Evolutionary conservation across 2,797 vertebrate genomes (phyloP).

Genomic region (Benthosema pterotum): DNA sequence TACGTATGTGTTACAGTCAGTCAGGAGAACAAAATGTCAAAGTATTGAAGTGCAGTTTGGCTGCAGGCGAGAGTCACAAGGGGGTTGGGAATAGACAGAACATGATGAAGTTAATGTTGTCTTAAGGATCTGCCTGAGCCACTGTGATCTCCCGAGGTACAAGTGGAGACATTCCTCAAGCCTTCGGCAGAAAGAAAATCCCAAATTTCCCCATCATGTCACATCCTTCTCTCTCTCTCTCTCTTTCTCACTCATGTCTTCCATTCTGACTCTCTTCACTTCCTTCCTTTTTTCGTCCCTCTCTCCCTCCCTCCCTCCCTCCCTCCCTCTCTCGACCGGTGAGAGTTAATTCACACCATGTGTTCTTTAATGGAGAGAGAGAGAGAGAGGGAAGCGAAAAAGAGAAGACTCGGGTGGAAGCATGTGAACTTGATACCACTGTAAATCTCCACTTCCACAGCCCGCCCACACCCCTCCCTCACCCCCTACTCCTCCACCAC

Average conservation of each 20-base stretch:
- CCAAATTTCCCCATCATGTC: conserved; percentile 63
- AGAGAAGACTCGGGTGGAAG: conserved; percentile 58
- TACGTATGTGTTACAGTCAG: background rate
- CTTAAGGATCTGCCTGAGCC: conserved; percentile 53
- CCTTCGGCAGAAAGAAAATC: conserved; percentile 64
- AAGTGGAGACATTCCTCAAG: conserved; percentile 67
- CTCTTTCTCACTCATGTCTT: conserved; percentile 48
- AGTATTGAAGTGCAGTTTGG: conserved; percentile 30
- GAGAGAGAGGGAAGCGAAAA: conserved; percentile 35
- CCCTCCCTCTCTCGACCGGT: conserved; percentile 49
- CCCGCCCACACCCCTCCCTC: conserved; percentile 5
- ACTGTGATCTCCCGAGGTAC: conserved; percentile 42
- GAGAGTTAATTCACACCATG: conserved; percentile 82
- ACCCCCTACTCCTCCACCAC: conserved; percentile 12
- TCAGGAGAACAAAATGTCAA: conserved; percentile 55
- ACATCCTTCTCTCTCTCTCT: conserved; percentile 38
- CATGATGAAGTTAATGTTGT: conserved; percentile 58
- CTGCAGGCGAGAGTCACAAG: conserved; percentile 52
- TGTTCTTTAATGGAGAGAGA: conserved; percentile 72
- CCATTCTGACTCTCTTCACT: conserved; percentile 43
- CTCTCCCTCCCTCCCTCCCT: conserved; percentile 48
- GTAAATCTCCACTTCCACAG: conserved; percentile 79
- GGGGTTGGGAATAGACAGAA: conserved; percentile 48
- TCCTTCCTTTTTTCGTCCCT: conserved; percentile 39
- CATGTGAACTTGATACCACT: conserved; percentile 78